These are phyloP conservation scores for Drosophila merina DNA, from an alignment of 2,888 invertebrate genomes.

Conservation along the genomic window DNA sequence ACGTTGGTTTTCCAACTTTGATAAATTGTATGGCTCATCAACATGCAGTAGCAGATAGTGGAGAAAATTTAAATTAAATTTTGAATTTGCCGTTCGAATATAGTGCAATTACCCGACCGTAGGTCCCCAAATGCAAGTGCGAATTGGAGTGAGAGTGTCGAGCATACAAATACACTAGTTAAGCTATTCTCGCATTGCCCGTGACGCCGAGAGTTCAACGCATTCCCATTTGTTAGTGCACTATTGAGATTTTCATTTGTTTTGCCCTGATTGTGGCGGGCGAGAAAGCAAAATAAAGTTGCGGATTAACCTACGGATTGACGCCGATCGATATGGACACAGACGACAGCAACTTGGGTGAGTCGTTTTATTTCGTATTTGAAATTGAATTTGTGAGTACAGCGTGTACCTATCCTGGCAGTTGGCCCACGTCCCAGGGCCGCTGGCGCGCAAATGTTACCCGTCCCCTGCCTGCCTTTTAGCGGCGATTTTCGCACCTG, in stretches of 20 bases:
- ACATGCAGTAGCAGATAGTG: slow-evolving; percentile 58
- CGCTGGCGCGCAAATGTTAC: slow-evolving; percentile 43
- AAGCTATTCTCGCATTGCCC: slow-evolving; percentile 3
- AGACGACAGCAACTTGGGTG: slow-evolving; percentile 31
- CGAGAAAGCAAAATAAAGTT: not conserved
- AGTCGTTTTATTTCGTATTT: slow-evolving; percentile 54
- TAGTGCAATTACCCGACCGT: slow-evolving; percentile 12
- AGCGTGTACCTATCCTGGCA: slow-evolving; percentile 42
- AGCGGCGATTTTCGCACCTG: not conserved
- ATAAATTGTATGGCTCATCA: slow-evolving; percentile 46
- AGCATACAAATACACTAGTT: slow-evolving; percentile 7
- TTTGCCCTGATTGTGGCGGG: slow-evolving; percentile 20
- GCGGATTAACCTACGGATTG: not conserved
- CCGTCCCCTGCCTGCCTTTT: not conserved
- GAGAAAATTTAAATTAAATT: slow-evolving; percentile 68
- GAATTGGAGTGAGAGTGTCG: slow-evolving; percentile 19
- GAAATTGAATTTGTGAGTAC: slow-evolving; percentile 75
- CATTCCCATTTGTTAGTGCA: slow-evolving; percentile 18
- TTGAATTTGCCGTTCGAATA: slow-evolving; percentile 52
- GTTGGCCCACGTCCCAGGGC: slow-evolving; percentile 36
- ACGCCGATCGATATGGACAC: slow-evolving; percentile 25
- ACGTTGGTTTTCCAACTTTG: slow-evolving; percentile 14
- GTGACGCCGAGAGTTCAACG: slow-evolving; percentile 37
- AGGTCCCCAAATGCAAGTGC: slow-evolving; percentile 21
- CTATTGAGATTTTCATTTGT: slow-evolving; percentile 34